phyloP scores from a whole-genome alignment of 2,888 invertebrate species.

The Athetis lepigone region DNA sequence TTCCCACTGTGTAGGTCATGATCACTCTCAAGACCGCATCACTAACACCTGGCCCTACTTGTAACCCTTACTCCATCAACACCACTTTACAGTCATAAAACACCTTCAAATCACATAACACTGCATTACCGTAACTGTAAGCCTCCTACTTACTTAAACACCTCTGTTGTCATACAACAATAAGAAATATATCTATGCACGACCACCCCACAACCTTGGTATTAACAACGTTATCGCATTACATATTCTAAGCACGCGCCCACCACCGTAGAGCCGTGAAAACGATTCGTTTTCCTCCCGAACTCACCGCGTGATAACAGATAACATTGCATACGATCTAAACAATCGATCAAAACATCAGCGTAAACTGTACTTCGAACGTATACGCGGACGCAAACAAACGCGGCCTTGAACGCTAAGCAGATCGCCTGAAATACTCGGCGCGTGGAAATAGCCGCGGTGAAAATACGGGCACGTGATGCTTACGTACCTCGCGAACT shows the following conservation, averaged over 20 bases:
- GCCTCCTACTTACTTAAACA: slow-evolving; percentile 58
- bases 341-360: slow-evolving; percentile 77
- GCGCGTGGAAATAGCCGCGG: slow-evolving; percentile 87
- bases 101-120: slow-evolving; percentile 40
- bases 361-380: slow-evolving; percentile 72
- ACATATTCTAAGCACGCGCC: slow-evolving; percentile 77
- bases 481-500: slow-evolving; percentile 87
- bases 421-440: slow-evolving; percentile 88
- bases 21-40: slow-evolving; percentile 72
- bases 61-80: slow-evolving; percentile 27
- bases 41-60: slow-evolving; percentile 67
- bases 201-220: slow-evolving; percentile 66
- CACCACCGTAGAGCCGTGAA: slow-evolving; percentile 79
- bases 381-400: slow-evolving; percentile 86
- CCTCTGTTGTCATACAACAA: slow-evolving; percentile 48
- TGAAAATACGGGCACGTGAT: slow-evolving; percentile 89
- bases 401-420: slow-evolving; percentile 88
- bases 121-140: slow-evolving; percentile 49
- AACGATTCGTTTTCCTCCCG: slow-evolving; percentile 80
- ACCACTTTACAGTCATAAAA: slow-evolving; percentile 19
- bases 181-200: slow-evolving; percentile 54
- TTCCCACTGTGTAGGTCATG: slow-evolving; percentile 85
- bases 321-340: slow-evolving; percentile 70
- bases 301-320: slow-evolving; percentile 72
- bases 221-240: slow-evolving; percentile 77